A percentile compares a stretch with the other conserved stretches of the same genome.
These are phyloP conservation scores for Hololepta plana DNA, from an alignment of 2,888 invertebrate species.

Conservation along the genomic window DNA sequence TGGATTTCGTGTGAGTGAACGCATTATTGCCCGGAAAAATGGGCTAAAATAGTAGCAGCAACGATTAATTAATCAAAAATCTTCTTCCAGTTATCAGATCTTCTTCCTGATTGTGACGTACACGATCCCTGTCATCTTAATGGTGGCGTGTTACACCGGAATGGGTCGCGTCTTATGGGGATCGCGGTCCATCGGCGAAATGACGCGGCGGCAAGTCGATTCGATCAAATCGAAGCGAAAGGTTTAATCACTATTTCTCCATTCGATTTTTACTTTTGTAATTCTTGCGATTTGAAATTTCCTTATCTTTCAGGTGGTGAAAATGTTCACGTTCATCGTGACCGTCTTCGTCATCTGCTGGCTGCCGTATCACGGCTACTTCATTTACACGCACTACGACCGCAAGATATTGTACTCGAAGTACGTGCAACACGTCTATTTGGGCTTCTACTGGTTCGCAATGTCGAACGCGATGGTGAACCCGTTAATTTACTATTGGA, in stretches of 20 bases:
- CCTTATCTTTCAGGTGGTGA: slow-evolving; percentile 68
- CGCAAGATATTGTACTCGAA: slow-evolving; percentile 42
- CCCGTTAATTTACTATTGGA: slow-evolving; percentile 84
- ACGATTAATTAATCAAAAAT: too few species aligned
- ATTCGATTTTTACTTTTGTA: too few species aligned
- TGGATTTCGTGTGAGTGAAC: slow-evolving; percentile 63
- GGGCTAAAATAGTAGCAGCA: too few species aligned
- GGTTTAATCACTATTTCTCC: too few species aligned
- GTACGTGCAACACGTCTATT: slow-evolving; percentile 68
- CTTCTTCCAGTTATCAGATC: slow-evolving; percentile 78
- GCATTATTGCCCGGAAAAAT: too few species aligned
- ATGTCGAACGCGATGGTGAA: slow-evolving; percentile 91
- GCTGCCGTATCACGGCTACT: slow-evolving; percentile 77
- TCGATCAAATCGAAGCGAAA: slow-evolving; percentile 71
- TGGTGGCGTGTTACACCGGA: slow-evolving; percentile 65
- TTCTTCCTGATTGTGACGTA: slow-evolving; percentile 70
- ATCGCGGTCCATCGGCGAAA: slow-evolving; percentile 70
- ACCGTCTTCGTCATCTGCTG: slow-evolving; percentile 75
- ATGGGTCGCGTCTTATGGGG: slow-evolving; percentile 80
- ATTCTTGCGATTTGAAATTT: too few species aligned
- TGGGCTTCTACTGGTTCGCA: slow-evolving; percentile 77
- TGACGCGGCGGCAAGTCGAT: slow-evolving; percentile 67
- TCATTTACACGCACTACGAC: slow-evolving; percentile 64
- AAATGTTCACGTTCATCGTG: slow-evolving; percentile 77
- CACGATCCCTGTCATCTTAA: slow-evolving; percentile 67